Percentiles rank a stretch among this genome's conserved stretches.
Evolutionary conservation across 2,113 vertebrate genomes (phyloP).

Genomic region (Ascaphus truei): DNA sequence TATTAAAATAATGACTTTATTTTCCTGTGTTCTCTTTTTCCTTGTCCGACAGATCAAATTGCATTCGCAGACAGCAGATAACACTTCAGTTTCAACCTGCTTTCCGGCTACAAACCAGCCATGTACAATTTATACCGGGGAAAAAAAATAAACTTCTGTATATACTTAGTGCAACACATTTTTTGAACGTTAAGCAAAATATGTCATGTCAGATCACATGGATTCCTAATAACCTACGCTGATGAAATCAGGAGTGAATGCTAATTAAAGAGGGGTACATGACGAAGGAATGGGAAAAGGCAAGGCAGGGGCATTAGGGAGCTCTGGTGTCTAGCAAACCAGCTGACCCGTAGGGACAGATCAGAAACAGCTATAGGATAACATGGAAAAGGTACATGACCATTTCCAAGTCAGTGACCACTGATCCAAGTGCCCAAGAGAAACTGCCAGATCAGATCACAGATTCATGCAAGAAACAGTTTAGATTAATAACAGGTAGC

Average conservation of each 20-base stretch:
- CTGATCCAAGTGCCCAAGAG: not conserved
- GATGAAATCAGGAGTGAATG: not conserved
- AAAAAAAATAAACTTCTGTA: not conserved
- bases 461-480: no score
- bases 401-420: not conserved
- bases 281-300: not conserved
- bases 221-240: not conserved
- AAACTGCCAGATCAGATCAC: not conserved
- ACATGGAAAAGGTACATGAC: not conserved
- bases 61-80: slow-evolving; percentile 57
- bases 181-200: not conserved
- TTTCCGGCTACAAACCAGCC: slow-evolving; percentile 14
- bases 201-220: not conserved
- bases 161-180: not conserved
- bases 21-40: slow-evolving; percentile 52
- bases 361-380: not conserved
- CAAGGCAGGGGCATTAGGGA: not conserved
- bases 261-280: not conserved
- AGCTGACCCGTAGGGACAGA: not conserved
- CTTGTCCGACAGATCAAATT: slow-evolving; percentile 68
- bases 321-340: not conserved
- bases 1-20: not conserved
- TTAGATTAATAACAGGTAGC: no score
- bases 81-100: slow-evolving; percentile 70
- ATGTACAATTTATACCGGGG: not conserved